phyloP scores from a whole-genome alignment of 2,888 invertebrate species.

The Dynastes maya region DNA sequence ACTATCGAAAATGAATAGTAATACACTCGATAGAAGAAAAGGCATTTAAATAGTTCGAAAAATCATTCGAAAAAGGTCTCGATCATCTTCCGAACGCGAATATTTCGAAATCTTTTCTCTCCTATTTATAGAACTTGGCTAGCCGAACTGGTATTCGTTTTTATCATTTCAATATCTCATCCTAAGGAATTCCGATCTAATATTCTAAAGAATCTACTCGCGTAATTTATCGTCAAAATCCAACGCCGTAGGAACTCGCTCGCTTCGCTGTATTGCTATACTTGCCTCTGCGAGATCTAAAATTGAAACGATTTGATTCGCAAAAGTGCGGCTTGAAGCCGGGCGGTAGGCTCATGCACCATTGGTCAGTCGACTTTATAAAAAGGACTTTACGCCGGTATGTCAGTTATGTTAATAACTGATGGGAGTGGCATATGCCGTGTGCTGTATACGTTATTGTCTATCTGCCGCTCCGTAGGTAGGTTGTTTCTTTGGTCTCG shows the following conservation, averaged over 20 bases:
- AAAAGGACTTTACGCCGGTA: slow-evolving; percentile 15
- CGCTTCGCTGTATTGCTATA: not conserved
- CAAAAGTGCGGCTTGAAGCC: not conserved
- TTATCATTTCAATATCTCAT: slow-evolving; percentile 15
- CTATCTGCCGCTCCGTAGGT: slow-evolving; percentile 3
- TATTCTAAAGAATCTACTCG: slow-evolving; percentile 11
- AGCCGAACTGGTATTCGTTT: slow-evolving; percentile 4
- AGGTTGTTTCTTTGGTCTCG: not conserved
- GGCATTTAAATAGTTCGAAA: not conserved
- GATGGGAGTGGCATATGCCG: slow-evolving; percentile 33
- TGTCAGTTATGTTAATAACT: slow-evolving; percentile 36
- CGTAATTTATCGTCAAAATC: slow-evolving; percentile 18
- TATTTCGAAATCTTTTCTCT: slow-evolving; percentile 11
- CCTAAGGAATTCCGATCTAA: slow-evolving; percentile 10
- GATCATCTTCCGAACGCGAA: slow-evolving; percentile 3
- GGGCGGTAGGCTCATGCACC: slow-evolving; percentile 27
- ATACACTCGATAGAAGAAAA: not conserved
- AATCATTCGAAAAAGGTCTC: not conserved
- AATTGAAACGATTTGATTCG: slow-evolving; percentile 29
- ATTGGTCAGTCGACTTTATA: slow-evolving; percentile 25
- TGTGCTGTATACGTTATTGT: slow-evolving; percentile 4
- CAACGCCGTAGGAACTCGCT: not conserved
- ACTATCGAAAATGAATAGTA: no score
- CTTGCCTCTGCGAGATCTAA: not conserved
- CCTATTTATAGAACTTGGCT: slow-evolving; percentile 13